A percentile compares a stretch with the other conserved stretches of the same genome.
phyloP scores from a whole-genome alignment of 2,888 invertebrate genomes.

The Noctua comes region DNA sequence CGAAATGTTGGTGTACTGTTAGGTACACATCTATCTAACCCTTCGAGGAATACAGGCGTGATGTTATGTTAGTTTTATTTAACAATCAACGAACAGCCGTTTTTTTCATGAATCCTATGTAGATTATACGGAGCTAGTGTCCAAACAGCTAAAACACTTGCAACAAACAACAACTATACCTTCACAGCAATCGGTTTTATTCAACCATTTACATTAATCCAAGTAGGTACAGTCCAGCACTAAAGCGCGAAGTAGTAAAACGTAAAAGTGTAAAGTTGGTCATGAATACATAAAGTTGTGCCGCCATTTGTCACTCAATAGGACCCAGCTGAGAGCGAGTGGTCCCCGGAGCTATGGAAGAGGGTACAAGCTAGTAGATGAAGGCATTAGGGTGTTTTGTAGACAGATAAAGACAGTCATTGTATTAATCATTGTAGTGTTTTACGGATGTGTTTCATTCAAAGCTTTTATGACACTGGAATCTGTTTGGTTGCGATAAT shows the following conservation, averaged over 20 bases:
- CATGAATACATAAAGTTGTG: constrained; percentile 61
- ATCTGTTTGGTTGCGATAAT: neutral
- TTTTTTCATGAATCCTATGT: neutral
- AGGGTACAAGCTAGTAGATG: constrained; percentile 13
- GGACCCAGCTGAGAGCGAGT: constrained; percentile 53
- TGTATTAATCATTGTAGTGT: constrained; percentile 26
- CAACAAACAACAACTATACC: neutral
- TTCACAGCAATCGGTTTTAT: constrained; percentile 21
- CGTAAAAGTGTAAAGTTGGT: constrained; percentile 54
- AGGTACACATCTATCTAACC: too few species aligned
- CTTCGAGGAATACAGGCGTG: too few species aligned
- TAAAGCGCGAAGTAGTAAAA: constrained; percentile 50
- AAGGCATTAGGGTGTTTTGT: constrained; percentile 26
- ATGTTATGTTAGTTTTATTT: neutral
- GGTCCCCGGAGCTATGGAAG: constrained; percentile 43
- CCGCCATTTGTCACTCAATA: constrained; percentile 61
- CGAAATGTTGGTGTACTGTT: too few species aligned
- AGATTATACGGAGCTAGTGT: neutral
- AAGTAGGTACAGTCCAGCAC: constrained; percentile 36
- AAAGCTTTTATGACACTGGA: neutral
- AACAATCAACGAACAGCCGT: neutral
- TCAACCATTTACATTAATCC: constrained; percentile 32
- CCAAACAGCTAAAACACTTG: neutral
- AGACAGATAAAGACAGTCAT: constrained; percentile 14
- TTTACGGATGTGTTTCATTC: neutral